Conservation (phyloP, 2,888 invertebrate species). For the Ptychoptera contaminata region DNA sequence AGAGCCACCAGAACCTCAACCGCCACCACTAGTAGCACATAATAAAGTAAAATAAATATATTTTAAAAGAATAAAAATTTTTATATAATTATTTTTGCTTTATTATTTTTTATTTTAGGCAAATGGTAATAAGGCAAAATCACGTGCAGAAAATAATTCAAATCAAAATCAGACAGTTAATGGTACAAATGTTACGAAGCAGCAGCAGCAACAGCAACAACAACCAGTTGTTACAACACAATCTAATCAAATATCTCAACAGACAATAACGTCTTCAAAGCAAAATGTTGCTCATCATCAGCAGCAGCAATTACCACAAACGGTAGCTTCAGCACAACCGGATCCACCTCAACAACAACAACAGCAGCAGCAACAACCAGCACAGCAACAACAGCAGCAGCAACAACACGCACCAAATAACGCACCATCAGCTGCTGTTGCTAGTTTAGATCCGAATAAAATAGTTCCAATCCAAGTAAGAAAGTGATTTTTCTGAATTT, state of each 20-base stretch:
- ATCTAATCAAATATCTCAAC: background rate
- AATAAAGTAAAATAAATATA: constrained; percentile 35
- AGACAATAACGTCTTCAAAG: constrained; percentile 4
- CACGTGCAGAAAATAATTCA: constrained; percentile 8
- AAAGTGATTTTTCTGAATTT: too few relatives aligned
- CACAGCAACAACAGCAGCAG: constrained; percentile 15
- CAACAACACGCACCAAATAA: constrained; percentile 16
- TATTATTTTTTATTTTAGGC: constrained; percentile 12
- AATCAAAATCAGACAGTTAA: constrained; percentile 9
- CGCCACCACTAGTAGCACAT: constrained; percentile 33
- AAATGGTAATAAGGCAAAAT: constrained; percentile 18
- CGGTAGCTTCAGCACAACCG: constrained; percentile 11
- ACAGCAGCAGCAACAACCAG: constrained; percentile 9
- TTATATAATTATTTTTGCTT: constrained; percentile 11
- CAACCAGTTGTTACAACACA: background rate
- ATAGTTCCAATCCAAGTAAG: constrained; percentile 41
- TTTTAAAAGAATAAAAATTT: constrained; percentile 25
- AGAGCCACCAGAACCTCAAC: constrained; percentile 45
- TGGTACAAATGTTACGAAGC: constrained; percentile 9
- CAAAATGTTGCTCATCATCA: constrained; percentile 7
- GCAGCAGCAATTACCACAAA: constrained; percentile 17
- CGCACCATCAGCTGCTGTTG: constrained; percentile 28
- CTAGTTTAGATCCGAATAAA: constrained; percentile 35
- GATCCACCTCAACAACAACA: constrained; percentile 10
- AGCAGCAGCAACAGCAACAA: constrained; percentile 5